Percentiles rank a stretch among this genome's conserved stretches.
Conservation (phyloP, 2,888 invertebrate species). For the Trissoscelio sp. region DNA sequence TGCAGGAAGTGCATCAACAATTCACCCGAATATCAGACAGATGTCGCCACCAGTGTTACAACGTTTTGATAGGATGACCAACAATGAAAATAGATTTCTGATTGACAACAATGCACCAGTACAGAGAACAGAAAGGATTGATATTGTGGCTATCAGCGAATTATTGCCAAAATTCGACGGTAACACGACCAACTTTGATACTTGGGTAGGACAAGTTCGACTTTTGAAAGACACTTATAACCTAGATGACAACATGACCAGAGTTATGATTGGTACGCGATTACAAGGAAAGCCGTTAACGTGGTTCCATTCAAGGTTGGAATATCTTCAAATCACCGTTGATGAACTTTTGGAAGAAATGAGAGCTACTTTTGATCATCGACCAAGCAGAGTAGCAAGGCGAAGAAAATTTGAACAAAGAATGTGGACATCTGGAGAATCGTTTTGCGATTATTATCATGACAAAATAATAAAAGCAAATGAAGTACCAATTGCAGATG, state of each 20-base stretch:
- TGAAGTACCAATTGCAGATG: constrained; percentile 48
- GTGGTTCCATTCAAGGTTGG: constrained; percentile 64
- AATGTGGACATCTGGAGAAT: constrained; percentile 47
- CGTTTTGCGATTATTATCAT: constrained; percentile 60
- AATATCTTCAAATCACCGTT: constrained; percentile 35
- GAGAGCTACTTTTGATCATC: constrained; percentile 51
- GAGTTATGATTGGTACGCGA: background rate
- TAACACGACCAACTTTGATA: background rate
- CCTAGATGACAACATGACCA: background rate
- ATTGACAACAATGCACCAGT: background rate
- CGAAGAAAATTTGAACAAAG: constrained; percentile 51
- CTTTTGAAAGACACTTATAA: background rate
- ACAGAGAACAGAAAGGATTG: background rate
- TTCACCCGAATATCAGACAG: background rate
- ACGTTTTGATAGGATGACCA: background rate
- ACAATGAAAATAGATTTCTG: background rate
- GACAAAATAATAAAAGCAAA: constrained; percentile 66
- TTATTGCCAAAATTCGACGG: constrained; percentile 4
- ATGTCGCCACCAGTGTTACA: background rate
- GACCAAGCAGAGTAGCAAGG: constrained; percentile 24
- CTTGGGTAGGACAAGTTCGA: background rate
- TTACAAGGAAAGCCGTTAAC: background rate
- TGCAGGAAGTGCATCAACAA: background rate
- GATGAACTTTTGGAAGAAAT: constrained; percentile 49
- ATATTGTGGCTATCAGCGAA: constrained; percentile 1